Percentiles rank a stretch among this genome's conserved stretches.
These are phyloP conservation scores for Geotrupes spiniger DNA, from an alignment of 2,888 invertebrate genomes.

Conservation along the genomic window DNA sequence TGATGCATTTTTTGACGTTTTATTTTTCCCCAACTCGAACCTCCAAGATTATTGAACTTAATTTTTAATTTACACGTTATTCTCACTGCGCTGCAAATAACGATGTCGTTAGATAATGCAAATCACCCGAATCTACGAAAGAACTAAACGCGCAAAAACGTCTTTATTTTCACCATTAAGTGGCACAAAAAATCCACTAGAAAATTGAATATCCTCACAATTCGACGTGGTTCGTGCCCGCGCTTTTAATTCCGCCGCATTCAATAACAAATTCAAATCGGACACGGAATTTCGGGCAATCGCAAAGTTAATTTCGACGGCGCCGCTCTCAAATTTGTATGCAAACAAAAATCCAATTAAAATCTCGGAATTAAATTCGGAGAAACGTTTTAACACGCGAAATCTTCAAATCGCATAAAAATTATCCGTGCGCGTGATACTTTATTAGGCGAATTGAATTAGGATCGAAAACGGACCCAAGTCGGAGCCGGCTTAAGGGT, in stretches of 20 bases:
- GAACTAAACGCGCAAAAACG: too few species aligned
- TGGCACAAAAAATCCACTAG: too few species aligned
- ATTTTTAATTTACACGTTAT: too few species aligned
- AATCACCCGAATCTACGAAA: too few species aligned
- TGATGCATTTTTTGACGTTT: too few species aligned
- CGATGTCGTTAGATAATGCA: too few species aligned
- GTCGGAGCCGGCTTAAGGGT: slow-evolving; percentile 35
- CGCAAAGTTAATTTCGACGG: slow-evolving; percentile 43
- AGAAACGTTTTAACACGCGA: slow-evolving; percentile 50
- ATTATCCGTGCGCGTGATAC: slow-evolving; percentile 52
- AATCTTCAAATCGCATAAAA: slow-evolving; percentile 51
- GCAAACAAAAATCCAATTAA: slow-evolving; percentile 50
- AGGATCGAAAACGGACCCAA: slow-evolving; percentile 35
- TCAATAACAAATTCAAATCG: slow-evolving; percentile 12
- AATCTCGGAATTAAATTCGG: slow-evolving; percentile 48
- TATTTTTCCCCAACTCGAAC: too few species aligned
- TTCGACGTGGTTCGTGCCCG: too few species aligned
- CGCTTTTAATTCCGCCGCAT: not conserved
- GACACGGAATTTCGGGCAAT: slow-evolving; percentile 36
- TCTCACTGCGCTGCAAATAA: too few species aligned
- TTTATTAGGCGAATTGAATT: slow-evolving; percentile 44
- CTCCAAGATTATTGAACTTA: too few species aligned
- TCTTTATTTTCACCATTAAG: too few species aligned
- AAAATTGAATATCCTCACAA: too few species aligned
- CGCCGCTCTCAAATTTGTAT: slow-evolving; percentile 36